Evolutionary conservation across 2,113 vertebrate species (phyloP), one percentile per base, ranked within the genome.

Genomic region (Okapia johnstoni): DNA sequence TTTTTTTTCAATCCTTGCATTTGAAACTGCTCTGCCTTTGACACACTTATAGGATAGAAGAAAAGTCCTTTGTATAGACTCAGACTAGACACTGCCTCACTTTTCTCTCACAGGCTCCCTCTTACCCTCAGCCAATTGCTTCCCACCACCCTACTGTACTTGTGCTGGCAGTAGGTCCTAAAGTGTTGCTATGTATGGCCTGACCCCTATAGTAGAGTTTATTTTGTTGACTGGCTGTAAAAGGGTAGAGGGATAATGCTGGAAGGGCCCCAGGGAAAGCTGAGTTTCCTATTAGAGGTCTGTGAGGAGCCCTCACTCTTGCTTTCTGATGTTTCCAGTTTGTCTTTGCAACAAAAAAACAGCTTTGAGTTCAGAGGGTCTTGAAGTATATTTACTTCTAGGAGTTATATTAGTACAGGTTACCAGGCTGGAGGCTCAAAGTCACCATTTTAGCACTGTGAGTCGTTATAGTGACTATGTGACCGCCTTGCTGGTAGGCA

Each of bases 191-290:
- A 33, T 48, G 79, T 94, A 33, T 48, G 79, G n/a, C 57, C 33
- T 21, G 40, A 70, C 15, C 33, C 21, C 2, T 3, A 7, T 2
- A 90, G 76, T 16, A 93, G 50, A 90, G 57, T 87, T 73, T 61
- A 96, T 96, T 97, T 76, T 93, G 95, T 93, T 76, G 90, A 95
- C 66, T 86, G 84, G 46, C 11, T 94, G 50, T 86, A 60, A 98
- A 97, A 96, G 54, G 61, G 40, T 55, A 98, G n/a, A 12, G 26
- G 50, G 33, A 40, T 95, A 90, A 97, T 96, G 94, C 85, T 94
- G 80, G 55, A 95, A 96, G 94, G 90, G 80, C 36, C 95, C 86
- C 93, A 61, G 61, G 97, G 90, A 85, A 97, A 97, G 77, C 88
- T n/a, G 19, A 89, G 95, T 43, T 94, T 96, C 93, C 84, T 98